phyloP scores from a whole-genome alignment of 1,140 invertebrate species.

The Venustaconcha ellipsiformis region DNA sequence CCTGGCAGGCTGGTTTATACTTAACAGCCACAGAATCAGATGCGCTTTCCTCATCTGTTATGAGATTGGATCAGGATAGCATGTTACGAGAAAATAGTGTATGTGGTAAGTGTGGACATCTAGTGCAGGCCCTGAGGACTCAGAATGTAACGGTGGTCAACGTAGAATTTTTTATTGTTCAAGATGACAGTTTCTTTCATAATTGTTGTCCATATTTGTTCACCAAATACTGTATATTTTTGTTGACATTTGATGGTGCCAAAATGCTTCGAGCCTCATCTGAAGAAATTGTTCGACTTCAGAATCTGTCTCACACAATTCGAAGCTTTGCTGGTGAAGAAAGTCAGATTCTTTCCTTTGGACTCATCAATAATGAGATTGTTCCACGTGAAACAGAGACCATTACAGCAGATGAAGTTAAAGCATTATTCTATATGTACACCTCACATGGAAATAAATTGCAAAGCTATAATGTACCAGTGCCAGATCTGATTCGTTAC shows the following conservation, averaged over 20 bases:
- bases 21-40: too few species aligned
- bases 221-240: conserved; percentile 30
- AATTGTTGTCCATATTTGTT: conserved; percentile 28
- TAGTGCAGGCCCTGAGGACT: not conserved
- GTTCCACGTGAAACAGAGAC: not conserved
- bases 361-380: conserved; percentile 12
- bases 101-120: too few species aligned
- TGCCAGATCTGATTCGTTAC: conserved; percentile 24
- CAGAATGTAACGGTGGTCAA: conserved; percentile 18
- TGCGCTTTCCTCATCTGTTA: too few species aligned
- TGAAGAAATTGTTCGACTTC: conserved; percentile 15
- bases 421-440: conserved; percentile 25
- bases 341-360: conserved; percentile 17
- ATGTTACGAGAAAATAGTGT: too few species aligned
- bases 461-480: conserved; percentile 22
- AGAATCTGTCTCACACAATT: conserved; percentile 24
- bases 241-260: conserved; percentile 33
- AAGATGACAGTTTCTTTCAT: conserved; percentile 29
- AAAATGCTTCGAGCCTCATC: conserved; percentile 21
- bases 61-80: too few species aligned
- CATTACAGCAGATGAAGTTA: conserved; percentile 21
- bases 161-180: conserved; percentile 22
- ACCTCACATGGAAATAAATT: conserved; percentile 17
- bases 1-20: too few species aligned
- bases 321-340: conserved; percentile 25